Conservation (phyloP, 1,140 invertebrate genomes). For the Brachionus plicatilis region DNA sequence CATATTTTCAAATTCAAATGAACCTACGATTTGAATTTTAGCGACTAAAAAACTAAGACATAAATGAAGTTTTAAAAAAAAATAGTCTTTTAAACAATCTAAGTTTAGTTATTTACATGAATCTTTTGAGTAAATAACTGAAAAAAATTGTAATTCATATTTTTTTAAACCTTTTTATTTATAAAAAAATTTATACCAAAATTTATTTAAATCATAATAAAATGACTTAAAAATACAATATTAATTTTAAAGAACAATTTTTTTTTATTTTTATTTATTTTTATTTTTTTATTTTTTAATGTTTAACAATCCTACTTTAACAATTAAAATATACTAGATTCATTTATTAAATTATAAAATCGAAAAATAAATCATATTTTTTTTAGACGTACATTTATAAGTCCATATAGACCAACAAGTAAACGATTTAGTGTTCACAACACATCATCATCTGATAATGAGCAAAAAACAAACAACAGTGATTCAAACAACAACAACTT, state of each 20-base stretch:
- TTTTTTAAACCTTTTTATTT: too few species aligned
- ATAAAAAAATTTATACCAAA: neutral
- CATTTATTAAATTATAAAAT: neutral
- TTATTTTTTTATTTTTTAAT: too few species aligned
- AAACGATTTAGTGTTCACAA: neutral
- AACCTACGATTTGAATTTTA: too few species aligned
- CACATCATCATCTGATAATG: neutral
- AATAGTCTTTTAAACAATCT: too few species aligned
- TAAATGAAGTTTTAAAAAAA: too few species aligned
- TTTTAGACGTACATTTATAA: constrained; percentile 11
- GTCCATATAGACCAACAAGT: neutral
- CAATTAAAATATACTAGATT: too few species aligned
- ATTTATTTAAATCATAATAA: neutral
- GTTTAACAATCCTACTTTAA: too few species aligned
- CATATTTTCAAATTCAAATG: too few species aligned
- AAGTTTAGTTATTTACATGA: neutral
- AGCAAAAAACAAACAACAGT: neutral
- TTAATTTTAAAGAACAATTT: neutral
- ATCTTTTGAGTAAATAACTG: neutral
- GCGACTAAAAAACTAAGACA: too few species aligned
- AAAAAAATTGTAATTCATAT: too few species aligned
- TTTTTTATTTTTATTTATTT: too few species aligned
- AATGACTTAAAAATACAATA: neutral
- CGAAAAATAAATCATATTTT: neutral
- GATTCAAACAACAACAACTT: neutral